Conservation (phyloP, 2,888 invertebrate species). For the Sarcophaga caerulescens region DNA sequence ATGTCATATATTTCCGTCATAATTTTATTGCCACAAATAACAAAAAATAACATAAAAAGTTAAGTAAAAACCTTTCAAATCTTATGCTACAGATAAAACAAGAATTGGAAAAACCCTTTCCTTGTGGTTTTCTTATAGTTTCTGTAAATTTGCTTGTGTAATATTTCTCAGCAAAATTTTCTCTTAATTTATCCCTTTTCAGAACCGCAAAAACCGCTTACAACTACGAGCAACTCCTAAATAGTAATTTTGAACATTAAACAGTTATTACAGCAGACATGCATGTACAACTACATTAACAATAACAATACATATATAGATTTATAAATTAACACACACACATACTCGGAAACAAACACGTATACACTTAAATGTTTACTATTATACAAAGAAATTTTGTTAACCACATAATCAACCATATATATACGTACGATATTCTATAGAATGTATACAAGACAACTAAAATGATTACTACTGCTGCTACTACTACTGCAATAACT, state of each 20-base stretch:
- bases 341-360: neutral
- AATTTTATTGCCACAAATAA: conserved; percentile 16
- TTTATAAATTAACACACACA: neutral
- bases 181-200: conserved; percentile 28
- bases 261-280: conserved; percentile 60
- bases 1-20: conserved; percentile 36
- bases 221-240: conserved; percentile 48
- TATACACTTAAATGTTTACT: no score
- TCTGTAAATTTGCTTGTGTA: conserved; percentile 8
- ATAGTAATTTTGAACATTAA: conserved; percentile 44
- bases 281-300: conserved; percentile 10
- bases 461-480: neutral
- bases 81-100: no score
- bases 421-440: neutral
- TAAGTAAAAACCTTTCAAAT: neutral
- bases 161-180: conserved; percentile 54
- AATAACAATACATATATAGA: conserved; percentile 19
- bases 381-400: conserved; percentile 21
- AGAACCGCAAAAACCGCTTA: conserved; percentile 62
- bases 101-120: no score
- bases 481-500: neutral
- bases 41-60: neutral
- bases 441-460: neutral
- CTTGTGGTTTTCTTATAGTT: neutral
- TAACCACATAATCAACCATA: conserved; percentile 58